Evolutionary conservation across 1,140 invertebrate genomes (phyloP).

Genomic region (Probaryconus sp.): DNA sequence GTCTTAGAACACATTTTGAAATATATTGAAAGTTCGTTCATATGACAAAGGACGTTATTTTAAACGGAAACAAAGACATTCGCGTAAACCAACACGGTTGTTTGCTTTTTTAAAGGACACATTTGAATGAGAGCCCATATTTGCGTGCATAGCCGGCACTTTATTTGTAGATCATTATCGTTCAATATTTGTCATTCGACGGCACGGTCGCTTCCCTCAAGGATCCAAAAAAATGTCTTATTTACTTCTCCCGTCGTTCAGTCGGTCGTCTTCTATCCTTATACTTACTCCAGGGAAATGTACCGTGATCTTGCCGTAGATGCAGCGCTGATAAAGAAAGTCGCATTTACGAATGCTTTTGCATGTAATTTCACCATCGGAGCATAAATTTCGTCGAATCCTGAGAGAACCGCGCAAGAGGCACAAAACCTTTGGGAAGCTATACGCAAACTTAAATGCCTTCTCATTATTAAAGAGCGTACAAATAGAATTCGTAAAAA

Average conservation of each 20-base stretch:
- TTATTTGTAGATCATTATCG: constrained; percentile 49
- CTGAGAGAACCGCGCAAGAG: constrained; percentile 32
- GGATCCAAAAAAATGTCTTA: constrained; percentile 58
- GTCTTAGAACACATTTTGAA: too few species aligned
- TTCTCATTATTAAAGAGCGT: constrained; percentile 41
- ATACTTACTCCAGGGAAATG: constrained; percentile 55
- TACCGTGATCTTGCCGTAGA: constrained; percentile 55
- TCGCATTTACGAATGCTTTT: constrained; percentile 59
- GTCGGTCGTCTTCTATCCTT: constrained; percentile 14
- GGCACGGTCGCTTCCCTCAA: constrained; percentile 39
- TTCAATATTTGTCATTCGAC: constrained; percentile 52
- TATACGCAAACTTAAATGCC: constrained; percentile 38
- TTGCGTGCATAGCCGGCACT: constrained; percentile 2
- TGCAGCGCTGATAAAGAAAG: constrained; percentile 54
- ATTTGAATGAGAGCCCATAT: constrained; percentile 12
- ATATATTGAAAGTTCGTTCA: too few species aligned
- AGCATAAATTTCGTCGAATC: constrained; percentile 56
- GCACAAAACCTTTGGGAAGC: constrained; percentile 20
- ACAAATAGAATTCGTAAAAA: constrained; percentile 27
- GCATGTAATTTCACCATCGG: constrained; percentile 54
- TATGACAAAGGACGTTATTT: too few species aligned
- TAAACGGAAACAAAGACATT: too few species aligned
- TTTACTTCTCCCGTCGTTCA: constrained; percentile 47
- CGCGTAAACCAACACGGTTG: too few species aligned
- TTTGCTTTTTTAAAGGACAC: too few species aligned